Percentiles rank a stretch among this genome's conserved stretches.
These are phyloP conservation scores for Mylabris phalerata DNA, from an alignment of 1,140 invertebrate genomes.

Conservation along the genomic window DNA sequence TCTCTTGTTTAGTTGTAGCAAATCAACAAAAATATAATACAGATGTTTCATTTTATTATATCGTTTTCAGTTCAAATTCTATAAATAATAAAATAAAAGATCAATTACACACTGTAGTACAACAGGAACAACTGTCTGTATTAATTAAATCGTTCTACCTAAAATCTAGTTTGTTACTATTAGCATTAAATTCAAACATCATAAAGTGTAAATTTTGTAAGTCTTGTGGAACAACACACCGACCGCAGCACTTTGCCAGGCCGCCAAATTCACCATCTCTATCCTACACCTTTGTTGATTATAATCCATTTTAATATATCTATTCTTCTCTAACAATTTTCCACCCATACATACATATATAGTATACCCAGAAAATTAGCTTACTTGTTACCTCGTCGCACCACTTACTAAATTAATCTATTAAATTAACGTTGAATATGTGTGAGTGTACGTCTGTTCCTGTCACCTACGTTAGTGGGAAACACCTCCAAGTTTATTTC, in stretches of 20 bases:
- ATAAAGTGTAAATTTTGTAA: slow-evolving; percentile 28
- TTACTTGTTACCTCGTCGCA: slow-evolving; percentile 39
- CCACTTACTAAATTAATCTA: slow-evolving; percentile 37
- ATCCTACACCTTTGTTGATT: not conserved
- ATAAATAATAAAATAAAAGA: not conserved
- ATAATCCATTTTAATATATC: slow-evolving; percentile 3
- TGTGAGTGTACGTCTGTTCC: slow-evolving; percentile 37
- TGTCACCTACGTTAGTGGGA: slow-evolving; percentile 34
- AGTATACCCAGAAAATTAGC: slow-evolving; percentile 34
- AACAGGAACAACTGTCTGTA: not conserved
- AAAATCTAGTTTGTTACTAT: not conserved
- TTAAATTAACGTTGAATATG: slow-evolving; percentile 37
- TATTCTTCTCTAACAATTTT: slow-evolving; percentile 25
- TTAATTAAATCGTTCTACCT: slow-evolving; percentile 13
- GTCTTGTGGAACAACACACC: slow-evolving; percentile 30
- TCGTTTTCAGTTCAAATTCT: not conserved
- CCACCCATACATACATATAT: too few species aligned
- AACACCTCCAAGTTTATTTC: slow-evolving; percentile 22
- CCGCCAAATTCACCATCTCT: not conserved
- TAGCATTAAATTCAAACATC: slow-evolving; percentile 20
- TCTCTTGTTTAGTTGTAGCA: not conserved
- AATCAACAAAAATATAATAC: not conserved
- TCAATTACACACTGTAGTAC: not conserved
- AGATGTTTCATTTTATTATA: not conserved
- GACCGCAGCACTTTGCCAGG: not conserved